A percentile compares a stretch with the other conserved stretches of the same genome.
These are phyloP conservation scores for Sesia bembeciformis DNA, from an alignment of 2,888 invertebrate species.

Conservation along the genomic window DNA sequence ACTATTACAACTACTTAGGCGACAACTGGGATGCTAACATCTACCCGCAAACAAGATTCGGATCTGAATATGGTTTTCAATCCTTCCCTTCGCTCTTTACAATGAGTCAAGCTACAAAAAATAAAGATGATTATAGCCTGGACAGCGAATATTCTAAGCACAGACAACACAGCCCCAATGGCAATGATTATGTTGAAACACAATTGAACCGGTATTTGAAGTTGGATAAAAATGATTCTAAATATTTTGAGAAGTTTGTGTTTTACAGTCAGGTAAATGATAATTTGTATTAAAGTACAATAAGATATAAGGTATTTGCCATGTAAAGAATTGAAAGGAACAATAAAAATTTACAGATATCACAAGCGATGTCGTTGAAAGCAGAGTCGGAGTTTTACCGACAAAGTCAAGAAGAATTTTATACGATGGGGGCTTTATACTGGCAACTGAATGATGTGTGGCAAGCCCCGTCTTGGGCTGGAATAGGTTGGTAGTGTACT, in stretches of 20 bases:
- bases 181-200: slow-evolving; percentile 76
- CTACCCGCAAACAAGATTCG: slow-evolving; percentile 89
- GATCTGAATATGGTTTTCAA: slow-evolving; percentile 97
- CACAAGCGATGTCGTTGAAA: slow-evolving; percentile 92
- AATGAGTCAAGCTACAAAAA: slow-evolving; percentile 74
- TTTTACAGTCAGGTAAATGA: slow-evolving; percentile 88
- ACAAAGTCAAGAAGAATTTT: slow-evolving; percentile 67
- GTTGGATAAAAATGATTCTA: slow-evolving; percentile 61
- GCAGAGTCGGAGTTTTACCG: slow-evolving; percentile 89
- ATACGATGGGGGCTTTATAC: slow-evolving; percentile 97
- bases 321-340: neutral
- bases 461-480: slow-evolving; percentile 97
- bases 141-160: slow-evolving; percentile 79
- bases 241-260: slow-evolving; percentile 79
- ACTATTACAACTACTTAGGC: slow-evolving; percentile 89
- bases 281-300: neutral
- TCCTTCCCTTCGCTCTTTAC: slow-evolving; percentile 86
- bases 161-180: slow-evolving; percentile 90
- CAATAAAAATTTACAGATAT: slow-evolving; percentile 72
- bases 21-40: slow-evolving; percentile 87
- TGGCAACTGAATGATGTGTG: slow-evolving; percentile 99
- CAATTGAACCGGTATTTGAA: slow-evolving; percentile 78
- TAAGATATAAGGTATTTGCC: neutral
- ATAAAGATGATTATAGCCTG: slow-evolving; percentile 61
- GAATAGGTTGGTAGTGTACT: slow-evolving; percentile 77